These are phyloP conservation scores for Oreochromis mossambicus DNA, from an alignment of 2,797 vertebrate species.

Conservation along the genomic window DNA sequence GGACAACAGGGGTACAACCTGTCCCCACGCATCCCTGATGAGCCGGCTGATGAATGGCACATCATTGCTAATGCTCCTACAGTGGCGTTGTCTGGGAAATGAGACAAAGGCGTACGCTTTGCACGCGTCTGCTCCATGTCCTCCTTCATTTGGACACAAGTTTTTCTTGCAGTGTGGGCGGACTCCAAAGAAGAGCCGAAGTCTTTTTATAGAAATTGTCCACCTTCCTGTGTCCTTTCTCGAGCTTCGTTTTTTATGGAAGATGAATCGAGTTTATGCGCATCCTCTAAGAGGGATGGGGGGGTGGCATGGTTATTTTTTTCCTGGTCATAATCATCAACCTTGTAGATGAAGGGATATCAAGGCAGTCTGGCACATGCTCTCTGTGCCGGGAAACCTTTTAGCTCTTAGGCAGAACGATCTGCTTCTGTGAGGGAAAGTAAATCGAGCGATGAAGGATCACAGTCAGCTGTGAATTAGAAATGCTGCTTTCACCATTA, in stretches of 20 bases:
- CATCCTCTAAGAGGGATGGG: background rate
- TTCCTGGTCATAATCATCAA: slow-evolving; percentile 6
- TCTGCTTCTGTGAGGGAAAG: slow-evolving; percentile 20
- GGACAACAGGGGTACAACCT: slow-evolving; percentile 46
- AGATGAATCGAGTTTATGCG: slow-evolving; percentile 1
- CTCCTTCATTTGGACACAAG: slow-evolving; percentile 1
- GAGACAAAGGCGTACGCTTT: slow-evolving; percentile 28
- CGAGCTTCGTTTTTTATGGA: slow-evolving; percentile 13
- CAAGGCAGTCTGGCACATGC: slow-evolving; percentile 6
- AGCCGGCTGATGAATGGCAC: slow-evolving; percentile 49
- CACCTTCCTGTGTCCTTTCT: slow-evolving; percentile 18
- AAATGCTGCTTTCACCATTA: background rate
- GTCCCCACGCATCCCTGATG: slow-evolving; percentile 50
- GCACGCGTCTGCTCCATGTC: background rate
- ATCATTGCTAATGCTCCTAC: slow-evolving; percentile 40
- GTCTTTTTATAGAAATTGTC: slow-evolving; percentile 27
- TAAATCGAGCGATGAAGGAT: background rate
- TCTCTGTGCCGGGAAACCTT: slow-evolving; percentile 4
- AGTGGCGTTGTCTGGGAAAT: slow-evolving; percentile 34
- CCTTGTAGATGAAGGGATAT: slow-evolving; percentile 5
- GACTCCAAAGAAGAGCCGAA: slow-evolving; percentile 4
- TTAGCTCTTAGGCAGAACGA: slow-evolving; percentile 1
- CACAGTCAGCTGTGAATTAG: slow-evolving; percentile 4
- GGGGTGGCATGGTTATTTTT: background rate
- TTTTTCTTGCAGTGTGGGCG: slow-evolving; percentile 24